A percentile compares a stretch with the other conserved stretches of the same genome.
Evolutionary conservation across 2,113 vertebrate genomes (phyloP).

Genomic region (Riparia riparia): DNA sequence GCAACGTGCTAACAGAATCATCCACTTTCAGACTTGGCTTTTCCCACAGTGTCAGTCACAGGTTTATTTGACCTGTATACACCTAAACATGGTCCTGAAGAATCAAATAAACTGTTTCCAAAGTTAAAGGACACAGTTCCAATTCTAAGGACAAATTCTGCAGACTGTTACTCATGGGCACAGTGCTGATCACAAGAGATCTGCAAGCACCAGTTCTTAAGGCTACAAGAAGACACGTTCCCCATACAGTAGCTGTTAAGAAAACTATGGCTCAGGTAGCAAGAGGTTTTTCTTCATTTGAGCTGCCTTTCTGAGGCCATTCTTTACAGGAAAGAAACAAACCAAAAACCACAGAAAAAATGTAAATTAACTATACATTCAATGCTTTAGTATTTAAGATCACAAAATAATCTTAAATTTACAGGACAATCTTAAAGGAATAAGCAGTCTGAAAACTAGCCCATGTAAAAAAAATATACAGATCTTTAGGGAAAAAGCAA

Average conservation of each 20-base stretch:
- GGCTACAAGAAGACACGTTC: neutral
- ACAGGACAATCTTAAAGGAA: neutral
- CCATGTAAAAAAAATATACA: constrained; percentile 67
- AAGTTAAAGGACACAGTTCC: neutral
- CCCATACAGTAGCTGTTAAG: constrained; percentile 17
- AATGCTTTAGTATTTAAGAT: constrained; percentile 8
- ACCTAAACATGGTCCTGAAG: neutral
- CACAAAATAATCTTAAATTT: neutral
- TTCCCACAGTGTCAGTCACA: neutral
- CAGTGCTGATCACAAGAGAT: neutral
- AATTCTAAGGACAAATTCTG: neutral
- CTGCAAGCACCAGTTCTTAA: neutral
- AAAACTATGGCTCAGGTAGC: constrained; percentile 66
- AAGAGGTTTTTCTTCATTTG: constrained; percentile 11
- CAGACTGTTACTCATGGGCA: neutral
- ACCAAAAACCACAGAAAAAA: neutral
- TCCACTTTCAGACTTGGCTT: neutral
- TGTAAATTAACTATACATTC: neutral
- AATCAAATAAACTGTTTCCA: neutral
- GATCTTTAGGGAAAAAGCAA: constrained; percentile 29
- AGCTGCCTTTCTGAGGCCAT: constrained; percentile 48
- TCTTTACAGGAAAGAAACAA: neutral
- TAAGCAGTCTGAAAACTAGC: constrained; percentile 37
- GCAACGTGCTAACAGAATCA: neutral
- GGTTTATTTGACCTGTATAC: neutral